Base-by-base conservation (phyloP, 2,113 vertebrate species). In the Ageneiosus marmoratus region DNA sequence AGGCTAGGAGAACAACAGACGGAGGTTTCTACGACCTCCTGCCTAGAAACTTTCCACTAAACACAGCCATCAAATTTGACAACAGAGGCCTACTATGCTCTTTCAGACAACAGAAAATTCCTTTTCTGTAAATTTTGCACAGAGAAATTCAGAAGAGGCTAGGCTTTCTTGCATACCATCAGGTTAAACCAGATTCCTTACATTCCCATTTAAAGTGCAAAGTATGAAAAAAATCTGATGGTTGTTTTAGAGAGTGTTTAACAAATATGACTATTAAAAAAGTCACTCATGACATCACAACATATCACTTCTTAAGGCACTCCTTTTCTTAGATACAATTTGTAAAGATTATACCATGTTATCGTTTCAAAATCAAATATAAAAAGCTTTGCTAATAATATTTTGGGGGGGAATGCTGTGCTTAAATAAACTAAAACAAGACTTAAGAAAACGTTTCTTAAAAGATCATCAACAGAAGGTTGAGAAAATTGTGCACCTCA, bases 171-270 rank as follows among this genome's bases (percentile, higher is more conserved):
- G 1, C 24, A 44, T 7, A 13, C 20, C 55, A 75, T 34, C 70
- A 75, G 70, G 56, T 9, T 62, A 16, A 63, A 73, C 70, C 27
- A 51, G 77, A 65, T 65, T 65, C 44, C 27, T 32, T 32, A 50
- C 37, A 60, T 60, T 82, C 51, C 48, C 44, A 82, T 51, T 18
- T 4, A 32, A 20, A n/a, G n/a, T n/a, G 46, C 48, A 74, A 50
- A 16, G 15, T 50, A 27, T 74, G 15, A 51, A 41, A 41, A 13
- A 32, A 73, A 73, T 15, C 22, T n/a, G 41, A 22, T 2, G 12
- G 22, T 50, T 15, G 34, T 11, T 37, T 67, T 32, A 2, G 11
- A 27, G 13, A 67, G 37, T 41, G 2, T 41, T 41, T 41, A 37
- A 20, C 0, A 22, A 20, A 22, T 1, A 4, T 9, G 16, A 22